These are phyloP conservation scores for Scytalopus superciliaris DNA, from an alignment of 2,113 vertebrate species.

Conservation along the genomic window DNA sequence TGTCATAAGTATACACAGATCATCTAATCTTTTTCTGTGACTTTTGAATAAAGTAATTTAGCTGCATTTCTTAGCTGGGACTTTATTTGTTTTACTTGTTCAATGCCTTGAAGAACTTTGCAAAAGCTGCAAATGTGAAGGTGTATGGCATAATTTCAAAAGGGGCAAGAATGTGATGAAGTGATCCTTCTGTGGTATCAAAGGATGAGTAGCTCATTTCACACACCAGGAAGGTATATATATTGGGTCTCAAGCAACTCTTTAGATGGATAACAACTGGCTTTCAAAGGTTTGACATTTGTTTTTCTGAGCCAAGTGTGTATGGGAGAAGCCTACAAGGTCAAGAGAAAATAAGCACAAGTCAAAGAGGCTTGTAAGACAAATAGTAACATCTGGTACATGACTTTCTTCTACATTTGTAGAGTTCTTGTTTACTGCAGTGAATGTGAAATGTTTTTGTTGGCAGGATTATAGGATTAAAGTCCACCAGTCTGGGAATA, in stretches of 20 bases:
- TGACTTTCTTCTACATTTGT: slow-evolving; percentile 70
- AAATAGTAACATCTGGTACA: slow-evolving; percentile 81
- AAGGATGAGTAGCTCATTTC: background rate
- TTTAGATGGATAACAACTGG: background rate
- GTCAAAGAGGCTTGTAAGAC: slow-evolving; percentile 75
- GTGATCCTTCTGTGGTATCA: background rate
- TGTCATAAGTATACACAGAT: background rate
- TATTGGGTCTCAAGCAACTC: background rate
- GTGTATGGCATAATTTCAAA: background rate
- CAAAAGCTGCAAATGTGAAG: background rate
- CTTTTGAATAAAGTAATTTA: background rate
- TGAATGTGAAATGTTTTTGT: slow-evolving; percentile 73
- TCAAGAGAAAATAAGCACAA: slow-evolving; percentile 82
- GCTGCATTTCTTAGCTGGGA: background rate
- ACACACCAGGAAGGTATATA: background rate
- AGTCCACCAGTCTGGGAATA: slow-evolving; percentile 52
- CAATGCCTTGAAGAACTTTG: background rate
- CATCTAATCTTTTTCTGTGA: background rate
- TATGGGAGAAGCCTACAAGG: slow-evolving; percentile 76
- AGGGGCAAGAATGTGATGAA: background rate
- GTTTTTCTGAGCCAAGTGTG: slow-evolving; percentile 47
- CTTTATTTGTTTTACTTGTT: background rate
- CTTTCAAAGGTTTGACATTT: slow-evolving; percentile 39
- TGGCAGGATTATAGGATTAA: slow-evolving; percentile 49
- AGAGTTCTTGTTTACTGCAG: slow-evolving; percentile 54